phyloP scores from a whole-genome alignment of 2,888 invertebrate species.

The Conistra vaccinii region DNA sequence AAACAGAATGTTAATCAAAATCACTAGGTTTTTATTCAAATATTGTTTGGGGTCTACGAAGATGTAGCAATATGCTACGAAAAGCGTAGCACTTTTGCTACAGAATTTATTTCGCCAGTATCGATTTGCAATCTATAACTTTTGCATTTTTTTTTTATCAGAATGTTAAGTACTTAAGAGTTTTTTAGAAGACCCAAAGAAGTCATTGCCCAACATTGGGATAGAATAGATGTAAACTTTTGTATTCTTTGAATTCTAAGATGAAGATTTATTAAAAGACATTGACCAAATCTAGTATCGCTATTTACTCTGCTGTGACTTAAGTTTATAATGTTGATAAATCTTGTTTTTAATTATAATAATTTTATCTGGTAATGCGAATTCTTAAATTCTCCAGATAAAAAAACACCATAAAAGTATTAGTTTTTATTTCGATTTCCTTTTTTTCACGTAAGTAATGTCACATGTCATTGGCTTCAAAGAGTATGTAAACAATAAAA shows the following conservation, averaged over 20 bases:
- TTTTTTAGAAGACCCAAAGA: neutral
- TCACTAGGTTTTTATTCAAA: neutral
- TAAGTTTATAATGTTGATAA: no score
- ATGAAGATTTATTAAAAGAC: neutral
- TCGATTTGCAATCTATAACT: neutral
- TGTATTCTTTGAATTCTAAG: neutral
- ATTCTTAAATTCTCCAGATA: no score
- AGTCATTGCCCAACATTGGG: neutral
- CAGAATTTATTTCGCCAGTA: neutral
- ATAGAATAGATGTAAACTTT: neutral
- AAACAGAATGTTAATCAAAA: neutral
- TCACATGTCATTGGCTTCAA: no score
- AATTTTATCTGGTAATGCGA: no score
- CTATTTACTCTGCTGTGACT: no score
- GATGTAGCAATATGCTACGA: slow-evolving; percentile 45
- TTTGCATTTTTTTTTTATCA: neutral
- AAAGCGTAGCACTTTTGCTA: slow-evolving; percentile 37
- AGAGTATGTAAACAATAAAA: no score
- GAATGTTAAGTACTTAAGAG: neutral
- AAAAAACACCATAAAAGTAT: no score
- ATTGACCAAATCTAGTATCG: no score
- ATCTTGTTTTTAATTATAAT: no score
- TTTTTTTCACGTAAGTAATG: no score
- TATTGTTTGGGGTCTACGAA: slow-evolving; percentile 28
- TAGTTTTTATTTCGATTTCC: no score